Evolutionary conservation across 2,888 invertebrate genomes (phyloP).

Genomic region (Dynastes hyllus): DNA sequence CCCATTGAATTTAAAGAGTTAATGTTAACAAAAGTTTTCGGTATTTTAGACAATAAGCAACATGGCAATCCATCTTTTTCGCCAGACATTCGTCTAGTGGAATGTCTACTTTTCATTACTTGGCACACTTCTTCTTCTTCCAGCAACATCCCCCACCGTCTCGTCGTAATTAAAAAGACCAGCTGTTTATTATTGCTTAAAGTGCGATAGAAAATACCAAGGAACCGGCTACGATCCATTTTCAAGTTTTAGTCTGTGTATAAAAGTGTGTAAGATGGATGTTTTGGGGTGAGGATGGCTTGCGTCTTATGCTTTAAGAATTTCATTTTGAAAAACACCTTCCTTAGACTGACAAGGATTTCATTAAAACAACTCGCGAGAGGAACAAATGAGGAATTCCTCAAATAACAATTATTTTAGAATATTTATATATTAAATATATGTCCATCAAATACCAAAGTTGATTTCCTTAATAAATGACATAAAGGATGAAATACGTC

Average conservation of each 20-base stretch:
- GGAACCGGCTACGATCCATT: slow-evolving; percentile 50
- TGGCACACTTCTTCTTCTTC: slow-evolving; percentile 61
- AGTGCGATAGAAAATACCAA: slow-evolving; percentile 55
- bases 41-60: slow-evolving; percentile 65
- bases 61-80: slow-evolving; percentile 65
- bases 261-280: slow-evolving; percentile 20
- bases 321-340: slow-evolving; percentile 38
- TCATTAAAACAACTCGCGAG: slow-evolving; percentile 3
- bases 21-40: slow-evolving; percentile 57
- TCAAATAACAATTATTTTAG: slow-evolving; percentile 6
- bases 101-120: slow-evolving; percentile 64
- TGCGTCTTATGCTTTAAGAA: slow-evolving; percentile 14
- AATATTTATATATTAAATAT: slow-evolving; percentile 10
- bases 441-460: not conserved
- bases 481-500: not conserved
- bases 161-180: slow-evolving; percentile 64
- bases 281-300: not conserved
- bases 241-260: slow-evolving; percentile 24
- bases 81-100: slow-evolving; percentile 62
- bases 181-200: slow-evolving; percentile 64
- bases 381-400: not conserved
- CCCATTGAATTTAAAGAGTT: slow-evolving; percentile 57
- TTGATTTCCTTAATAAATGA: not conserved
- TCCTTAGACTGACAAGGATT: slow-evolving; percentile 36
- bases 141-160: not conserved